Percentiles rank a stretch among this genome's conserved stretches.
Conservation (phyloP, 2,888 invertebrate species). For the Leptopilina myrica region DNA sequence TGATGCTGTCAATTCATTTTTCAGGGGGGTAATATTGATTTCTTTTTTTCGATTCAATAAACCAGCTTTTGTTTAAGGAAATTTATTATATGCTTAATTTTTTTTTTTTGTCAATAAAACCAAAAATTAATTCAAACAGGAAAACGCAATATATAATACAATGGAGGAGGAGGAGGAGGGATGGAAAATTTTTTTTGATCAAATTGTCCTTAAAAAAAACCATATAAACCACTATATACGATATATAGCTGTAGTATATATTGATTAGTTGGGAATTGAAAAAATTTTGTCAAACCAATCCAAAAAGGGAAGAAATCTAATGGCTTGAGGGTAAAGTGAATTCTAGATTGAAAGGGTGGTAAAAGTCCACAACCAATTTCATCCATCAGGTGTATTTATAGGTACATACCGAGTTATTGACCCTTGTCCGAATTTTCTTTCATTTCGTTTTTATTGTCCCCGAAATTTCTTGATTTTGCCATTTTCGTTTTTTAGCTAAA, state of each 20-base stretch:
- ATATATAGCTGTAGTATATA: not conserved
- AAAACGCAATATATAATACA: too few species aligned
- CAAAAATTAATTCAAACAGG: too few species aligned
- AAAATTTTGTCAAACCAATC: slow-evolving; percentile 15
- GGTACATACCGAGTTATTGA: slow-evolving; percentile 36
- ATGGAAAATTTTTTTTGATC: too few species aligned
- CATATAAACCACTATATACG: too few species aligned
- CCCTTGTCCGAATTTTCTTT: slow-evolving; percentile 34
- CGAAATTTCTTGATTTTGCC: not conserved
- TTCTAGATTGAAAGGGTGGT: slow-evolving; percentile 14
- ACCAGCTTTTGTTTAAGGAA: not conserved
- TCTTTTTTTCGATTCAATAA: too few species aligned
- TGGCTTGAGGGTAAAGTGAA: slow-evolving; percentile 22
- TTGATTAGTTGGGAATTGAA: slow-evolving; percentile 16
- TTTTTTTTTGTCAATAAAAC: not conserved
- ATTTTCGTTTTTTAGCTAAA: not conserved
- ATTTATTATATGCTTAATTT: not conserved
- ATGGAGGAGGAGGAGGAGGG: too few species aligned
- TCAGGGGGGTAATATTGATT: not conserved
- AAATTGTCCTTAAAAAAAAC: too few species aligned
- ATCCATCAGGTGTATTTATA: slow-evolving; percentile 47
- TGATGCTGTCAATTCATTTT: slow-evolving; percentile 1
- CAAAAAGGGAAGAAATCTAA: slow-evolving; percentile 14
- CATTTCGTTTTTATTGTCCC: not conserved
- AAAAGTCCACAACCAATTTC: slow-evolving; percentile 38